Percentiles rank a stretch among this genome's conserved stretches.
Conservation (phyloP, 2,797 vertebrate species). For the Eulemur coronatus region DNA sequence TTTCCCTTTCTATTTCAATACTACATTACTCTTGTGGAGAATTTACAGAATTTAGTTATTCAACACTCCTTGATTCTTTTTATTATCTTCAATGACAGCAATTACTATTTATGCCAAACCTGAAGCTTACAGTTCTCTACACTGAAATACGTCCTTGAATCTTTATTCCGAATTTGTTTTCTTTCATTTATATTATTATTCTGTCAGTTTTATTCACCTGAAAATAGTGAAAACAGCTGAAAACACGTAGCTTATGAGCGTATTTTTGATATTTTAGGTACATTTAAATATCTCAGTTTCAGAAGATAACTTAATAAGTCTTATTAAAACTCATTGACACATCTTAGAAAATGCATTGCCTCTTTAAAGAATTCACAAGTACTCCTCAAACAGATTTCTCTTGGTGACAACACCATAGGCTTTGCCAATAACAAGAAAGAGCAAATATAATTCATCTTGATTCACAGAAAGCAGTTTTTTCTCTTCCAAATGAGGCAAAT, state of each 20-base stretch:
- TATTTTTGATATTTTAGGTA: neutral
- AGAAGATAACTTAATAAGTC: neutral
- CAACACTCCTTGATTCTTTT: neutral
- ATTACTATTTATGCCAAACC: constrained; percentile 56
- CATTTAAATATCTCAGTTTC: constrained; percentile 7
- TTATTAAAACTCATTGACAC: neutral
- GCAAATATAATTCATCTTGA: constrained; percentile 25
- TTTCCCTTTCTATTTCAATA: neutral
- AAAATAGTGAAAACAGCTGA: constrained; percentile 13
- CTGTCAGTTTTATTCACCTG: constrained; percentile 50
- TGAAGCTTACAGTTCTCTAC: constrained; percentile 29
- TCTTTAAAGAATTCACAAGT: neutral
- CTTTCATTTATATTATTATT: constrained; percentile 62
- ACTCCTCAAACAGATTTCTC: constrained; percentile 50
- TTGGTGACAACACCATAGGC: constrained; percentile 10
- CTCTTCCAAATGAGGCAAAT: constrained; percentile 13
- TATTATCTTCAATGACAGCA: constrained; percentile 13
- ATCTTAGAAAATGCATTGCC: constrained; percentile 2
- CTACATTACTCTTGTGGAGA: neutral
- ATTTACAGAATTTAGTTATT: constrained; percentile 3
- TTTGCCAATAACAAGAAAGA: constrained; percentile 7
- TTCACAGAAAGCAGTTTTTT: neutral
- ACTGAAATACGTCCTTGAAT: constrained; percentile 43
- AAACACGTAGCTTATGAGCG: neutral
- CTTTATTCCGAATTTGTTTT: constrained; percentile 42